Evolutionary conservation across 1,140 invertebrate species (phyloP).

Genomic region (Dendrolimus punctatus): DNA sequence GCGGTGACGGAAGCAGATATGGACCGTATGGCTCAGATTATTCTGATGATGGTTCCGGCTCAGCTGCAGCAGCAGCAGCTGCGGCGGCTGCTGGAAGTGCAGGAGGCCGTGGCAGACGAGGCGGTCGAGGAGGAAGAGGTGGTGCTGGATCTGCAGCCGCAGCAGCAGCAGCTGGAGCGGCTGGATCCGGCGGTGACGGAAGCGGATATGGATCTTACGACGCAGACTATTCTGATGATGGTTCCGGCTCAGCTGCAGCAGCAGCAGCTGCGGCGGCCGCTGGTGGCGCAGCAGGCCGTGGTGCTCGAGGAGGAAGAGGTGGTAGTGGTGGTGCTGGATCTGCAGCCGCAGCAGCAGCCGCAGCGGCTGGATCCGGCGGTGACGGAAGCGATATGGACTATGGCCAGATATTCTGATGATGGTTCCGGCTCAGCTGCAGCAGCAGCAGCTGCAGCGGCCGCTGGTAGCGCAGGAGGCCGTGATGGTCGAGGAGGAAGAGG

Average conservation of each 20-base stretch:
- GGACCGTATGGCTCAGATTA: not conserved
- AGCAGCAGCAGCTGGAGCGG: slow-evolving; percentile 10
- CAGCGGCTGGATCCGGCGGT: not conserved
- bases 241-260: not conserved
- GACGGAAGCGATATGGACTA: not conserved
- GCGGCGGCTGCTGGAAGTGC: not conserved
- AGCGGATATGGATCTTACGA: not conserved
- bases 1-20: not conserved
- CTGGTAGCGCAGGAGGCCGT: slow-evolving; percentile 1
- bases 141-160: slow-evolving; percentile 8
- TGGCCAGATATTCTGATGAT: not conserved
- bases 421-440: not conserved
- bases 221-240: not conserved
- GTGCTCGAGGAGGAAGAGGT: not conserved
- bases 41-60: slow-evolving; percentile 3
- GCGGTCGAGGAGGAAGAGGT: slow-evolving; percentile 2
- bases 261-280: not conserved
- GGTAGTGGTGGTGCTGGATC: too few species aligned
- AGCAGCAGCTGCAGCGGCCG: not conserved
- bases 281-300: not conserved
- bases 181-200: slow-evolving; percentile 4
- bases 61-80: slow-evolving; percentile 8
- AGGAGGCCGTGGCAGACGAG: not conserved
- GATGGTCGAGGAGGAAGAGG: slow-evolving; percentile 2
- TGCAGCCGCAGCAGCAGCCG: not conserved